These are phyloP conservation scores for Sebastes trivittatus DNA, from an alignment of 2,797 vertebrate species.

Conservation along the genomic window DNA sequence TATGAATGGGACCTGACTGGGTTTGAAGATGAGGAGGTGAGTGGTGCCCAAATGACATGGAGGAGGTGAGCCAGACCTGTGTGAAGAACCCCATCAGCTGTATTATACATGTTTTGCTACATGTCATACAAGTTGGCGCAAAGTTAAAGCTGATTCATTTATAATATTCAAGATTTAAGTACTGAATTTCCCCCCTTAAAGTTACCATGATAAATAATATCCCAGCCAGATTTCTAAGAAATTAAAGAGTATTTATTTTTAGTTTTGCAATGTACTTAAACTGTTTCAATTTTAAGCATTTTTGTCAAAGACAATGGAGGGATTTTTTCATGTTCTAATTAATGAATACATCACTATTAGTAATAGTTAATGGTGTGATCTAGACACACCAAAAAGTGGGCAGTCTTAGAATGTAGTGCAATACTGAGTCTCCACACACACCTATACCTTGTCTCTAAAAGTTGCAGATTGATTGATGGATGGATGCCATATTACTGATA, in stretches of 20 bases:
- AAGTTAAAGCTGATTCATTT: not conserved
- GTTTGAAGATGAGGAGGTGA: conserved; percentile 97
- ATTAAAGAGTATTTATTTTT: not conserved
- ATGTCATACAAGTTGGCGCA: not conserved
- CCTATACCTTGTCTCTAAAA: no score
- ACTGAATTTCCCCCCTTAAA: not conserved
- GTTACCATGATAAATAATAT: not conserved
- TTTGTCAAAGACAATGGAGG: not conserved
- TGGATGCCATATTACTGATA: no score
- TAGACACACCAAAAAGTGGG: not conserved
- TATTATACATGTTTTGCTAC: not conserved
- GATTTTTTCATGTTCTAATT: not conserved
- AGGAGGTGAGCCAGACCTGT: not conserved
- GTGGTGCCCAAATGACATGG: conserved; percentile 22
- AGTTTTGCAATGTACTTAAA: not conserved
- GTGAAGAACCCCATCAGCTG: not conserved
- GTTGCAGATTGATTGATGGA: no score
- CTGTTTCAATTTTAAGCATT: not conserved
- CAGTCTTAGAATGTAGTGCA: no score
- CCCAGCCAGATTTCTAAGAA: not conserved
- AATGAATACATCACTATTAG: not conserved
- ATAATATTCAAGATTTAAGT: not conserved
- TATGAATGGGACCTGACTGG: conserved; percentile 98
- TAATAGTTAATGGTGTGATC: not conserved
- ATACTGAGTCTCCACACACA: no score